A percentile compares a stretch with the other conserved stretches of the same genome.
Evolutionary conservation across 2,888 invertebrate species (phyloP).

Genomic region (Aradus depressus): DNA sequence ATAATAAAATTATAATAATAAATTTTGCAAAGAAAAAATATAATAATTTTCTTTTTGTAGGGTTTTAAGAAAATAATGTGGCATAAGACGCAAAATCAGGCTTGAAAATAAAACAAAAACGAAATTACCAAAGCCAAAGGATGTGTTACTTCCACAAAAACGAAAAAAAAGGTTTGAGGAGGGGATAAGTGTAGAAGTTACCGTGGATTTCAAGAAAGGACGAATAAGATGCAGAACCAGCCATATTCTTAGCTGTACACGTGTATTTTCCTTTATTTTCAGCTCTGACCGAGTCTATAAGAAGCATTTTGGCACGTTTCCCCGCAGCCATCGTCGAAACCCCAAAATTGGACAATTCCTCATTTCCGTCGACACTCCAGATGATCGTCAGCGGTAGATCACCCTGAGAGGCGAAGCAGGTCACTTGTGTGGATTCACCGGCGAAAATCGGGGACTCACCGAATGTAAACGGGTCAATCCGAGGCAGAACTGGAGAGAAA

Average conservation of each 20-base stretch:
- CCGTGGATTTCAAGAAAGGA: constrained; percentile 48
- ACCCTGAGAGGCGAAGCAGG: constrained; percentile 58
- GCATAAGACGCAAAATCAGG: constrained; percentile 23
- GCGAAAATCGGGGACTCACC: constrained; percentile 56
- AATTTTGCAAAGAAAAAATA: background rate
- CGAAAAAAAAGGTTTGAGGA: background rate
- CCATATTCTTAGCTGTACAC: constrained; percentile 46
- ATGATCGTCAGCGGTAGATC: constrained; percentile 60
- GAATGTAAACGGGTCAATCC: constrained; percentile 58
- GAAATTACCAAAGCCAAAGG: constrained; percentile 16
- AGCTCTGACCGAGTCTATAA: constrained; percentile 29
- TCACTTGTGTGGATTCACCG: constrained; percentile 55
- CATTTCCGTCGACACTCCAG: constrained; percentile 46
- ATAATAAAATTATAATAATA: background rate
- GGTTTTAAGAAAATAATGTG: too few species aligned
- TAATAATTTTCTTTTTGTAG: constrained; percentile 1
- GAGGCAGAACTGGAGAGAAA: constrained; percentile 52
- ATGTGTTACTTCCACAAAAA: constrained; percentile 11
- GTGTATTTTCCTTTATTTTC: constrained; percentile 43
- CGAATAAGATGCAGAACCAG: constrained; percentile 43
- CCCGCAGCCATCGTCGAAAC: constrained; percentile 38
- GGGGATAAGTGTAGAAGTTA: constrained; percentile 34
- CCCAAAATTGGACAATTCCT: constrained; percentile 36
- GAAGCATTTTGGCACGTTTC: constrained; percentile 37
- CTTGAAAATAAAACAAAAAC: constrained; percentile 15